Base-by-base conservation (phyloP, 1,140 invertebrate species). In the Trinorchestia longiramus region DNA sequence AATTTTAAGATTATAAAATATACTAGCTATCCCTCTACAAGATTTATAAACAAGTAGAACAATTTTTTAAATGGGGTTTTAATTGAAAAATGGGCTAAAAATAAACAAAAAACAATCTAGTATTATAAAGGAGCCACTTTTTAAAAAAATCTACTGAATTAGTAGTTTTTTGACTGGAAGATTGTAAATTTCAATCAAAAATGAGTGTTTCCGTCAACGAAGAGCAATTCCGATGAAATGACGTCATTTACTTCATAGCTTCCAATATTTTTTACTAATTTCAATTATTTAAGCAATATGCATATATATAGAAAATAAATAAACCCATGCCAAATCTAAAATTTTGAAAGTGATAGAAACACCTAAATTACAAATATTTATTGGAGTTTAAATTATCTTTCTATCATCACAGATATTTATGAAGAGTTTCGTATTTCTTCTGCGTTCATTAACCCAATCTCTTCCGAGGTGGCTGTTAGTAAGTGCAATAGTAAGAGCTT, bases 171-270 rank as follows among this genome's bases (percentile, higher is more conserved):
- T 8, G 36, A 53, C 19, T 19, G 47, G 6, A 53, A 3, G 62
- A 23, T 77, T 3, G 36, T 77, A 36, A 36, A 19, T 23, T 77
- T 36, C 62, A 3, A 36, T 77, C 6, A 77, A 77, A 77, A 77
- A 36, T 77, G 15, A 77, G 28, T 77, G 15, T 77, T 77, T 40
- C n/a, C 44, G 11, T 94, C 8, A 45, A 94, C 4, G 92, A 94
- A 94, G 92, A 43, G 41, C 44, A 94, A 94, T 94, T 94, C 92
- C 92, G 92, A 94, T 94, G 92, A 94, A 94, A 94, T 94, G 92
- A 94, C 92, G 92, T 94, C 92, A 94, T 94, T 94, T 43, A 94
- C 92, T 44, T 43, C 43, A 94, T n/a, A 11, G 3, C 6, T 94
- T 94, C 92, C 92, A 94, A 94, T 94, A 45, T 94, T 94, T 36